Base-by-base conservation (phyloP, 1,140 invertebrate genomes). In the Belonocnema kinseyi region DNA sequence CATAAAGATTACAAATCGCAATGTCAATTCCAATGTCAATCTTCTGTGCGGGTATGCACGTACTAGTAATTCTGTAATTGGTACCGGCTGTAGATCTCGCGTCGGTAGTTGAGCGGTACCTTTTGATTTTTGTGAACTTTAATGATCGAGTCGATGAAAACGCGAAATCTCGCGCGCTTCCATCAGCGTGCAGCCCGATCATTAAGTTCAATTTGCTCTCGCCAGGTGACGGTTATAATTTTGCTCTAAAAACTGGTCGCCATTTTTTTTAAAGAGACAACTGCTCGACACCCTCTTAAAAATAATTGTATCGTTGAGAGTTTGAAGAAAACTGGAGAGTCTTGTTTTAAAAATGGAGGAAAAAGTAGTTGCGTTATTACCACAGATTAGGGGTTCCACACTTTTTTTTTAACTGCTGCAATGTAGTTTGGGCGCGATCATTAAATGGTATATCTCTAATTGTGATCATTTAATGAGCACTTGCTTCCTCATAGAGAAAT, bases 1-100 rank as follows among this genome's bases (percentile, higher is more conserved):
- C 61, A 66, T 66, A 66, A 66, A 66, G 61, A 66, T 66, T 66
- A 66, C 61, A 66, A 66, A 66, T 66, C 61, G 46, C 61, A 66
- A 66, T 66, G 61, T 66, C 61, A 66, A 66, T 66, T 33, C 61
- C 61, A 66, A 66, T 66, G 61, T 66, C 61, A 66, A 66, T 66
- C 61, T 66, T 66, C 61, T 66, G 16, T 66, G 40, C 40, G 61
- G 61, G 61, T 14, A 66, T 26, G 61, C 61, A 66, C 61, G 61
- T 66, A 66, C 61, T 10, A 5, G 61, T 46, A 61, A 61, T 61
- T 61, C 21, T 61, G 61, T 66, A 66, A 66, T 66, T 66, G 61
- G 40, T 66, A 33, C 61, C 33, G 26, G 33, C 14, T 14, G 61
- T 66, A 10, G 26, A 66, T 66, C 61, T n/a, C 61, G 61, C 58